Evolutionary conservation across 2,113 vertebrate genomes (phyloP).

Genomic region (Eulemur rufifrons): DNA sequence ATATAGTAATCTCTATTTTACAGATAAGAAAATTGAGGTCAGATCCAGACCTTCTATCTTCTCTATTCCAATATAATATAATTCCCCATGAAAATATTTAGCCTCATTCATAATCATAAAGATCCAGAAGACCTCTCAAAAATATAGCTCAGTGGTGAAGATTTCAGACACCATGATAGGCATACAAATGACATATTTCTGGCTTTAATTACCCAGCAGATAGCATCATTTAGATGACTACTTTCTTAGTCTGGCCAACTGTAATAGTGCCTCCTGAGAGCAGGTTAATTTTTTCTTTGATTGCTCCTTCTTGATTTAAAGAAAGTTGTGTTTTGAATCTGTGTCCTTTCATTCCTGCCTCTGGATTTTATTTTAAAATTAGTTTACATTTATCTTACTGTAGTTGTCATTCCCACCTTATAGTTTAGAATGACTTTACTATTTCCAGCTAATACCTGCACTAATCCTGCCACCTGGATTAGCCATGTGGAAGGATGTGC

Average conservation of each 20-base stretch:
- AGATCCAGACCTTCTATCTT: background rate
- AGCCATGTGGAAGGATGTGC: background rate
- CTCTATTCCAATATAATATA: background rate
- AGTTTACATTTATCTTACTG: constrained; percentile 46
- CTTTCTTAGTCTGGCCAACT: background rate
- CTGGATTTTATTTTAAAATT: constrained; percentile 34
- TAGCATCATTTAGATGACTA: background rate
- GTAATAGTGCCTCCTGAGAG: background rate
- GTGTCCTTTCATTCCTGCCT: background rate
- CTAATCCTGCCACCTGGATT: constrained; percentile 60
- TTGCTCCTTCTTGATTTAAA: background rate
- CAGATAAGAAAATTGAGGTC: background rate
- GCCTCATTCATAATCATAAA: background rate
- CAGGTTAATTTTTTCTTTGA: background rate
- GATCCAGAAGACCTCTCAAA: background rate
- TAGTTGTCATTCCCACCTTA: constrained; percentile 6
- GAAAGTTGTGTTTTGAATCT: background rate
- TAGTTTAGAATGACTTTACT: constrained; percentile 51
- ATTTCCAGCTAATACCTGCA: background rate
- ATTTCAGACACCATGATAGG: background rate
- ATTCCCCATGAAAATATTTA: background rate
- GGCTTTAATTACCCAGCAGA: background rate
- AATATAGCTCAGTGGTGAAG: background rate
- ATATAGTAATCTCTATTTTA: background rate
- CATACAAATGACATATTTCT: background rate